Percentiles rank a stretch among this genome's conserved stretches.
These are phyloP conservation scores for Pteronotus mesoamericanus DNA, from an alignment of 2,797 vertebrate genomes.

Conservation along the genomic window DNA sequence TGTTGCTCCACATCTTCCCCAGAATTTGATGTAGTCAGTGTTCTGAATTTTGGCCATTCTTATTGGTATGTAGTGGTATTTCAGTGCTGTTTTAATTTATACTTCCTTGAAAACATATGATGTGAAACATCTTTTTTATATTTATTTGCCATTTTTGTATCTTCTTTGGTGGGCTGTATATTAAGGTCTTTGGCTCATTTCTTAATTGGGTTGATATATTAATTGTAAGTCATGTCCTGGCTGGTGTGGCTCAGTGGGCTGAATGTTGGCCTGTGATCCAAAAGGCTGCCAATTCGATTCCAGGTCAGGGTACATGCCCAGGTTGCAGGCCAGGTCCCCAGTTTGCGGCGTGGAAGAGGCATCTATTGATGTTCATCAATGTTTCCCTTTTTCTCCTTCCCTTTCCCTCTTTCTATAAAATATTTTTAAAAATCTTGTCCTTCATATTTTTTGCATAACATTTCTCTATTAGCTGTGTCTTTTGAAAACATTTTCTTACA, in stretches of 20 bases:
- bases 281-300: not conserved
- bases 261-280: not conserved
- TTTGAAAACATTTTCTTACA: not conserved
- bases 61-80: not conserved
- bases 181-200: not conserved
- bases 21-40: not conserved
- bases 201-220: not conserved
- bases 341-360: not conserved
- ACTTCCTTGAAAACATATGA: not conserved
- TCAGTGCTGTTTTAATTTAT: no score
- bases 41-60: not conserved
- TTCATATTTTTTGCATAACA: not conserved
- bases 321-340: not conserved
- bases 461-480: not conserved
- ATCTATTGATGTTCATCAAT: not conserved
- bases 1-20: not conserved
- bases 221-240: not conserved
- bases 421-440: no score
- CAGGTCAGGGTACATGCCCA: not conserved
- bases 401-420: not conserved
- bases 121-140: not conserved
- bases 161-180: not conserved
- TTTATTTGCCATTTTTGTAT: not conserved
- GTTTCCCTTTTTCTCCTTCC: not conserved
- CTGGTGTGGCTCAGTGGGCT: not conserved